These are phyloP conservation scores for Nymphalis urticae DNA, from an alignment of 2,888 invertebrate species.

Conservation along the genomic window DNA sequence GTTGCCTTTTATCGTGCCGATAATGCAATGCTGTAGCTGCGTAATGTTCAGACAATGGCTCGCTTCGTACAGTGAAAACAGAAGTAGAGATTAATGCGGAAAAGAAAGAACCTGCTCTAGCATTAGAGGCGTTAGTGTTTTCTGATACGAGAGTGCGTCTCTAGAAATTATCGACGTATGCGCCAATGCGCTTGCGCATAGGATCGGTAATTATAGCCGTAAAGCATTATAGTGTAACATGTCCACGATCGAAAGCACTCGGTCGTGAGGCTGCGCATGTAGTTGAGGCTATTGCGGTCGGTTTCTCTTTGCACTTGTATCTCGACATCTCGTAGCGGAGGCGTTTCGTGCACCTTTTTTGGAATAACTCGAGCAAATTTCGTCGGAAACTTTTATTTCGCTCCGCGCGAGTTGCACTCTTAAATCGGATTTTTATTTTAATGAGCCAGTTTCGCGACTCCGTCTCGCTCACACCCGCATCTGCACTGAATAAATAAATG, in stretches of 20 bases:
- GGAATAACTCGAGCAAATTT: slow-evolving; percentile 81
- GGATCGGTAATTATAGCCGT: slow-evolving; percentile 41
- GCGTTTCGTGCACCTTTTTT: slow-evolving; percentile 77
- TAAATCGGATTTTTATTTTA: slow-evolving; percentile 80
- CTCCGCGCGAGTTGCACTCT: slow-evolving; percentile 74
- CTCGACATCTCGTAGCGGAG: slow-evolving; percentile 67
- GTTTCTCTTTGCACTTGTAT: slow-evolving; percentile 75
- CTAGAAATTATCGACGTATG: slow-evolving; percentile 33
- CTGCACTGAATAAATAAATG: slow-evolving; percentile 80
- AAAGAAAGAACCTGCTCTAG: slow-evolving; percentile 52
- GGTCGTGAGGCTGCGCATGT: slow-evolving; percentile 47
- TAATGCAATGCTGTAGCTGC: slow-evolving; percentile 64
- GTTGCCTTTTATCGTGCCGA: slow-evolving; percentile 64
- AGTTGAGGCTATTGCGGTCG: slow-evolving; percentile 67
- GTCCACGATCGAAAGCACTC: slow-evolving; percentile 55
- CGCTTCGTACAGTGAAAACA: slow-evolving; percentile 57
- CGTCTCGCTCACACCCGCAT: slow-evolving; percentile 72
- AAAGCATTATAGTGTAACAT: slow-evolving; percentile 40
- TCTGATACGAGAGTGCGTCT: slow-evolving; percentile 38
- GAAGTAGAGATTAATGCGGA: slow-evolving; percentile 53
- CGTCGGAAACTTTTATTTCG: slow-evolving; percentile 76
- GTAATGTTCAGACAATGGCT: slow-evolving; percentile 66
- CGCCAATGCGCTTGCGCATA: slow-evolving; percentile 31
- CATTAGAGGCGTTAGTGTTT: slow-evolving; percentile 45
- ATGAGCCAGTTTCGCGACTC: slow-evolving; percentile 74